phyloP scores from a whole-genome alignment of 2,888 invertebrate species.

The Globia sparganii region DNA sequence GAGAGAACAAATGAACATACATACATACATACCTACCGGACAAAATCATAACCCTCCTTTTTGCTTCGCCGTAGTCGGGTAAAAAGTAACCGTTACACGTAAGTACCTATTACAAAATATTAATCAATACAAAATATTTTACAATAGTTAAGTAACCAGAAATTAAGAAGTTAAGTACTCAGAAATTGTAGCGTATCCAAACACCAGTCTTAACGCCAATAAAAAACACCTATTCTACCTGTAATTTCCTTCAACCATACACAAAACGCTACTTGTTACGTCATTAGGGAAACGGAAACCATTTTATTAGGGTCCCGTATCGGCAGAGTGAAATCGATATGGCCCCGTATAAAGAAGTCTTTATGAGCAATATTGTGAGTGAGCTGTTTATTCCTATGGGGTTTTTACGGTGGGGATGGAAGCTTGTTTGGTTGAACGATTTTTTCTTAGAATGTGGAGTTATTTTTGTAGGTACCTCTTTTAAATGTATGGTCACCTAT shows the following conservation, averaged over 20 bases:
- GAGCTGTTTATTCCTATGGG: constrained; percentile 17
- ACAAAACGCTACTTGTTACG: constrained; percentile 34
- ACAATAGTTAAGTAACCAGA: too few species aligned
- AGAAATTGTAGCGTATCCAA: neutral
- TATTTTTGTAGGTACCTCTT: neutral
- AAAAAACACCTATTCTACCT: neutral
- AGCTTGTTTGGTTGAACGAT: constrained; percentile 16
- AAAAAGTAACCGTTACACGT: too few species aligned
- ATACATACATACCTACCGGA: too few species aligned
- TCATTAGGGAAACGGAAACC: constrained; percentile 40
- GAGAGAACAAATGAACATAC: too few species aligned
- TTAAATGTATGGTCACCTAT: neutral
- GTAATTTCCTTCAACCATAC: neutral
- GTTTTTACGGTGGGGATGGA: constrained; percentile 2
- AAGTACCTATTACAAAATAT: too few species aligned
- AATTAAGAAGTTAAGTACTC: too few species aligned
- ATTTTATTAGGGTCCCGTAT: constrained; percentile 54
- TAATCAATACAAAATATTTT: too few species aligned
- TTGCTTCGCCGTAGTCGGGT: too few species aligned
- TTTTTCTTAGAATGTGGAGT: neutral
- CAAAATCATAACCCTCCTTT: too few species aligned
- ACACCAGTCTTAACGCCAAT: neutral
- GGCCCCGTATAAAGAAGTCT: constrained; percentile 37
- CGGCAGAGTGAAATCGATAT: constrained; percentile 50
- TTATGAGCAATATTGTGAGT: constrained; percentile 45